These are phyloP conservation scores for Hirundo rustica DNA, from an alignment of 2,797 vertebrate species.

Conservation along the genomic window DNA sequence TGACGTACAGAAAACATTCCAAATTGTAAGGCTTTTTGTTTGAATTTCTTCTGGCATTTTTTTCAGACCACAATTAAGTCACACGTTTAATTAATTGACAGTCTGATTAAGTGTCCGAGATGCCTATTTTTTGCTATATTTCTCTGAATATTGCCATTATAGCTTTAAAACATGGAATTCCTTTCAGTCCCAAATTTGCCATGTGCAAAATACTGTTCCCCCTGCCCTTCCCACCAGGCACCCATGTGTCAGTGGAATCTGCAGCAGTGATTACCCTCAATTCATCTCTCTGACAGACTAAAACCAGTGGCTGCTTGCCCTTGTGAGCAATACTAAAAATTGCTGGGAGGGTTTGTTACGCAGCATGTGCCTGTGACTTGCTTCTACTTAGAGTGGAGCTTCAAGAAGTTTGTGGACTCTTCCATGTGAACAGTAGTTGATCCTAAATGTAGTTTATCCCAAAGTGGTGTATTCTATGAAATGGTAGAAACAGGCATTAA, in stretches of 20 bases:
- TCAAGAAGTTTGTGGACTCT: not conserved
- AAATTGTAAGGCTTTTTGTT: not conserved
- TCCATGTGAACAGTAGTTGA: not conserved
- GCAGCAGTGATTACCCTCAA: not conserved
- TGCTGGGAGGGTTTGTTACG: conserved; percentile 2
- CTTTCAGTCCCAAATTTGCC: not conserved
- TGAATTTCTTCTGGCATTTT: not conserved
- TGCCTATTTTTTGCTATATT: not conserved
- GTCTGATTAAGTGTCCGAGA: not conserved
- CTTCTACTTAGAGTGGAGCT: not conserved
- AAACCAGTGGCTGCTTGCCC: not conserved
- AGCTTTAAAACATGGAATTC: not conserved
- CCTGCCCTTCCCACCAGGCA: not conserved
- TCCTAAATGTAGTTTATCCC: not conserved
- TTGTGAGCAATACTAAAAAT: not conserved
- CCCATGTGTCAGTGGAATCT: not conserved
- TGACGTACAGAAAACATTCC: not conserved
- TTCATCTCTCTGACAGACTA: not conserved
- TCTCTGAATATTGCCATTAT: not conserved
- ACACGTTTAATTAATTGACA: not conserved
- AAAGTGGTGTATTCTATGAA: not conserved
- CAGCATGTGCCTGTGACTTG: not conserved
- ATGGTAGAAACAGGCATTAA: not conserved
- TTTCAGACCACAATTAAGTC: not conserved
- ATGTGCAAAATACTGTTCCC: not conserved